phyloP scores from a whole-genome alignment of 2,797 vertebrate genomes.

The Enteromius mattozi region DNA sequence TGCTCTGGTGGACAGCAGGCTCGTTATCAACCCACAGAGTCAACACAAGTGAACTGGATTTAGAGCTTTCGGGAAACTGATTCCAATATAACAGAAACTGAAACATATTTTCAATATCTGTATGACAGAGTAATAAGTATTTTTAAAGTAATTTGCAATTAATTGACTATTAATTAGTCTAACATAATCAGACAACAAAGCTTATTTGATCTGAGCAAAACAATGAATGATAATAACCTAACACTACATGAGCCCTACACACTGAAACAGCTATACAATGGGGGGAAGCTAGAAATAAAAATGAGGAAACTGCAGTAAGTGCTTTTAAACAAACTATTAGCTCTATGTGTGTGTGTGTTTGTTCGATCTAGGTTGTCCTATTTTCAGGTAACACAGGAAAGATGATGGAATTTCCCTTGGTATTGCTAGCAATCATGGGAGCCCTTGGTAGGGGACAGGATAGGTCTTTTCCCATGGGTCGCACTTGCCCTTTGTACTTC shows the following conservation, averaged over 20 bases:
- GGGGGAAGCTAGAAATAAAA: conserved; percentile 22
- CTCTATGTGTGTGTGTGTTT: conserved; percentile 16
- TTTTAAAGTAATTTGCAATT: neutral
- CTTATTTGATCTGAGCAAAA: conserved; percentile 7
- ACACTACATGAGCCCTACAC: neutral
- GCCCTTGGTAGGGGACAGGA: conserved; percentile 33
- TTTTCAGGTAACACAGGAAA: conserved; percentile 38
- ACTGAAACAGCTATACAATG: conserved; percentile 10
- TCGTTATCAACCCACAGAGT: conserved; percentile 35
- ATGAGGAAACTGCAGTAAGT: conserved; percentile 28
- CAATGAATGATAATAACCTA: neutral
- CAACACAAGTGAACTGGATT: conserved; percentile 12
- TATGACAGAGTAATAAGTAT: neutral
- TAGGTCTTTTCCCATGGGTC: conserved; percentile 41
- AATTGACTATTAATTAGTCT: neutral
- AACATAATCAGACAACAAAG: neutral
- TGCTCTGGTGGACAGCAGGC: conserved; percentile 56
- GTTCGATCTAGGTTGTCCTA: conserved; percentile 37
- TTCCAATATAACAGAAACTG: neutral
- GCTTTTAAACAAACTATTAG: conserved; percentile 17
- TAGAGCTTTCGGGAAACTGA: neutral
- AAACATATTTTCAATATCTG: neutral
- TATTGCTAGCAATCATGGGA: conserved; percentile 29
- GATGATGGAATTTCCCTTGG: conserved; percentile 53
- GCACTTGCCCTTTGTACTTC: conserved; percentile 39